A percentile compares a stretch with the other conserved stretches of the same genome.
Conservation (phyloP, 2,888 invertebrate species). For the Drepana falcataria region DNA sequence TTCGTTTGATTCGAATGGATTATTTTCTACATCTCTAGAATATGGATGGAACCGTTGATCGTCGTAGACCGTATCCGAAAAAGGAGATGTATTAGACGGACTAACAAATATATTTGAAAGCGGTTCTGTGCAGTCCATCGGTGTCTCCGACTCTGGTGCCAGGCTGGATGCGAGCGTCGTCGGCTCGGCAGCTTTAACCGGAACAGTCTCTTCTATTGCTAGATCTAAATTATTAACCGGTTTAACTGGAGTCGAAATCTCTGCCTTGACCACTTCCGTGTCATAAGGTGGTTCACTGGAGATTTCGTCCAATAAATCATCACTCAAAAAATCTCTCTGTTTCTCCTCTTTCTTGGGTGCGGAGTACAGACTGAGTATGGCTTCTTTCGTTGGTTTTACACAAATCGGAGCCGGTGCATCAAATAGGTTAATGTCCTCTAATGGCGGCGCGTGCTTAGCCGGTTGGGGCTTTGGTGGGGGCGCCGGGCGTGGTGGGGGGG, state of each 20-base stretch:
- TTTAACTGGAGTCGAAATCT: conserved; percentile 28
- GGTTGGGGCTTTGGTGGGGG: conserved; percentile 63
- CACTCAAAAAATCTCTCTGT: conserved; percentile 79
- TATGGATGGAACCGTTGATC: conserved; percentile 20
- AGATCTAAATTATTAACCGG: conserved; percentile 3
- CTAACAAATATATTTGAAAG: conserved; percentile 23
- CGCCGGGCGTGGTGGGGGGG: conserved; percentile 70
- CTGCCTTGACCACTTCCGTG: conserved; percentile 28
- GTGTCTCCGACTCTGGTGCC: conserved; percentile 25
- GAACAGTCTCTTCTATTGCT: not conserved
- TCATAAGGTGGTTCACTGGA: conserved; percentile 20
- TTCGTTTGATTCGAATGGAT: conserved; percentile 54
- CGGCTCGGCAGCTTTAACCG: not conserved
- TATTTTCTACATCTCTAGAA: conserved; percentile 39
- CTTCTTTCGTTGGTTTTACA: conserved; percentile 77
- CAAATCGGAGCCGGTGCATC: conserved; percentile 76
- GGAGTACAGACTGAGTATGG: conserved; percentile 79
- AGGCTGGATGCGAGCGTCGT: conserved; percentile 4
- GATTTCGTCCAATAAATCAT: conserved; percentile 69
- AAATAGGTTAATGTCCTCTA: conserved; percentile 76
- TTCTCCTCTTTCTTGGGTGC: conserved; percentile 60
- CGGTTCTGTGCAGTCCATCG: conserved; percentile 63
- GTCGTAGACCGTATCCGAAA: conserved; percentile 38
- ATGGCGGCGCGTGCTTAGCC: conserved; percentile 35
- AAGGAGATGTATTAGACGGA: conserved; percentile 48